Percentiles rank a stretch among this genome's conserved stretches.
Evolutionary conservation across 2,113 vertebrate species (phyloP).

Genomic region (Dendropsophus ebraccatus): DNA sequence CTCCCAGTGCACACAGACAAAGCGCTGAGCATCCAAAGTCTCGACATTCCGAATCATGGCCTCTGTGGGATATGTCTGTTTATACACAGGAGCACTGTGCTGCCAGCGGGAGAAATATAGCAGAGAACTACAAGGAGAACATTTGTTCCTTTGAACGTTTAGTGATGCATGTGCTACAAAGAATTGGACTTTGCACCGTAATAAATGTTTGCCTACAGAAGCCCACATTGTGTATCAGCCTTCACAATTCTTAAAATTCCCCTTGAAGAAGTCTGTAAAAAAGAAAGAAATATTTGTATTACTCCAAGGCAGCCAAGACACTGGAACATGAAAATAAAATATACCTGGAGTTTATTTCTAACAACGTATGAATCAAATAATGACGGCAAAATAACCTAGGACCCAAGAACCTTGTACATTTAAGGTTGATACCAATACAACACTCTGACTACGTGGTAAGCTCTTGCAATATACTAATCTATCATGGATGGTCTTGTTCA

Average conservation of each 20-base stretch:
- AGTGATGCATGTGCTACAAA: slow-evolving; percentile 23
- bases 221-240: slow-evolving; percentile 66
- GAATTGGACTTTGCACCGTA: slow-evolving; percentile 63
- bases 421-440: background rate
- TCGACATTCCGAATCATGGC: slow-evolving; percentile 72
- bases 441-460: no score
- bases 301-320: background rate
- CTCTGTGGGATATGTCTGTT: slow-evolving; percentile 59
- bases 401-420: background rate
- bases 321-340: background rate
- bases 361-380: background rate
- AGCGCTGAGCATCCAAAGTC: slow-evolving; percentile 68
- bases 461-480: no score
- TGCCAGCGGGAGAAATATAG: background rate
- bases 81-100: slow-evolving; percentile 50
- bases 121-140: background rate
- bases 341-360: no score
- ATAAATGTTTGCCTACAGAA: slow-evolving; percentile 50
- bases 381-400: background rate
- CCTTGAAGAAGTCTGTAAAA: background rate
- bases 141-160: background rate
- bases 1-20: slow-evolving; percentile 83
- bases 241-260: background rate
- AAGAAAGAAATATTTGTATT: background rate
- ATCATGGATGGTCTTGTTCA: background rate